These are phyloP conservation scores for Anolis apletophallus DNA, from an alignment of 2,797 vertebrate species.

Conservation along the genomic window DNA sequence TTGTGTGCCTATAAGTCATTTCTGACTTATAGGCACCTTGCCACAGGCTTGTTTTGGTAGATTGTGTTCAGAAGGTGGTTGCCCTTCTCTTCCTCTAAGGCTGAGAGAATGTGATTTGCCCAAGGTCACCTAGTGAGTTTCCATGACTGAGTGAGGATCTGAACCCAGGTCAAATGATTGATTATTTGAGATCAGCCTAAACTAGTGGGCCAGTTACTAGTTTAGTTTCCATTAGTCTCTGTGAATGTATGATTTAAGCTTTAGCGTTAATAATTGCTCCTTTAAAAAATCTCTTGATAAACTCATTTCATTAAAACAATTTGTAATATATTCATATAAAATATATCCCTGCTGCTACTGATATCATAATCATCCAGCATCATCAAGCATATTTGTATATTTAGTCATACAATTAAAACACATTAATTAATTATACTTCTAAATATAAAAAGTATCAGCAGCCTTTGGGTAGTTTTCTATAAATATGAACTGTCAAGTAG, in stretches of 20 bases:
- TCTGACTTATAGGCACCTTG: too few relatives aligned
- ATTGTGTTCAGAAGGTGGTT: too few relatives aligned
- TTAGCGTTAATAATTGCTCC: slow-evolving; percentile 1
- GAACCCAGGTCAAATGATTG: too few relatives aligned
- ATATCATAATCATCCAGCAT: not conserved
- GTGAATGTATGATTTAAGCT: not conserved
- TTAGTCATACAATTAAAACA: not conserved
- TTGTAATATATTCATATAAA: not conserved
- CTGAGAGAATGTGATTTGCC: too few relatives aligned
- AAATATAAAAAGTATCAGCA: not conserved
- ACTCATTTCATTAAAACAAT: slow-evolving; percentile 1
- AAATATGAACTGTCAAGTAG: not conserved
- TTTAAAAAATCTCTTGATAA: not conserved
- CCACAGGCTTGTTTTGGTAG: too few relatives aligned
- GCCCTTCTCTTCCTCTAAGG: too few relatives aligned
- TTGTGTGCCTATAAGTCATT: too few relatives aligned
- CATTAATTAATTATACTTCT: not conserved
- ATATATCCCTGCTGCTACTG: not conserved
- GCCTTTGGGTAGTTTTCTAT: not conserved
- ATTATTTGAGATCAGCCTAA: not conserved
- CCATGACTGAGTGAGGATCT: too few relatives aligned
- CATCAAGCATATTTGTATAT: not conserved
- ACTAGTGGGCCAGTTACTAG: not conserved
- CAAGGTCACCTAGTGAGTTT: too few relatives aligned
- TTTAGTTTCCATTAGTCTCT: not conserved